Evolutionary conservation across 1,140 invertebrate species (phyloP), one percentile per base, ranked within the genome.

Genomic region (Aphidius ervi): DNA sequence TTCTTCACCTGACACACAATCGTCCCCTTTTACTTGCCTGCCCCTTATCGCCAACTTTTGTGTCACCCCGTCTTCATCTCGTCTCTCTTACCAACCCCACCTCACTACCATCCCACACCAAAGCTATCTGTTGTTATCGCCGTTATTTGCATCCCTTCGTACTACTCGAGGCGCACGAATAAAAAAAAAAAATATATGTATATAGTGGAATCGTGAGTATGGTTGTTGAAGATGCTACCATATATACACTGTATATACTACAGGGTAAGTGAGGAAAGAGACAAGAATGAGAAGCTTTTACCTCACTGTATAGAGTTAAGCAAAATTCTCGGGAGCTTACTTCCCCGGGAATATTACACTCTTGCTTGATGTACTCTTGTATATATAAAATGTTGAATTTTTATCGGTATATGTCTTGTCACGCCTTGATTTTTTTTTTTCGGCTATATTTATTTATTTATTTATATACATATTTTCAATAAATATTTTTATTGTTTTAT

Each of bases 51-150:
- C 48, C 40, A 9, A 10, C 16, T 23, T 42, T 46, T 43, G 16
- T 62, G 52, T 47, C 62, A 48, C 47, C 54, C 62, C 48, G 31
- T 58, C 47, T 55, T 31, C 1, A 50, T 43, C 67, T 58, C 62
- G 59, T 53, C 55, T 48, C 58, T 42, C 39, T 42, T 45, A 55
- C 58, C 49, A 54, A 59, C 40, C 52, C 46, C 49, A 41, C 46
- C 42, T 46, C 4, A 20, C 37, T 49, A 49, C 40, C 9, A 46
- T 46, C 37, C 46, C 59, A 48, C 53, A 48, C 42, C 58, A 20
- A 37, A 74, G 73, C 74, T 74, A 74, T 77, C 75, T 75, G 74
- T 74, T 76, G 74, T 76, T 76, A 76, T 75, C 74, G 74, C 74
- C 74, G 74, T 76, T 76, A 76, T 76, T 76, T 75, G 74, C 74